phyloP scores from a whole-genome alignment of 2,888 invertebrate genomes.

The Ophioninae sp. region DNA sequence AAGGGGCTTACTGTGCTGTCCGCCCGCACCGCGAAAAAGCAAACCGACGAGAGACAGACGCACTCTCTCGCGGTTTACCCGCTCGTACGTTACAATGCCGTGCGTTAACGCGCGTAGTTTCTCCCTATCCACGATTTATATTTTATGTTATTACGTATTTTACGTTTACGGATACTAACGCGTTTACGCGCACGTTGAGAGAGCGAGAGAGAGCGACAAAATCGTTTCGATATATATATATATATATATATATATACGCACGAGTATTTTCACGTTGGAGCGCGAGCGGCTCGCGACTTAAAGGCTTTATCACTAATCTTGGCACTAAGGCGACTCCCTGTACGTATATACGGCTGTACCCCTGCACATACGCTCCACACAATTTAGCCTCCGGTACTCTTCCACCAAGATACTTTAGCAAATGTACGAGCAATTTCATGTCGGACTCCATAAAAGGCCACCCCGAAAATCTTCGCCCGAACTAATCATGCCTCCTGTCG shows the following conservation, averaged over 20 bases:
- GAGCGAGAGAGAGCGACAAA: conserved; percentile 25
- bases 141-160: conserved; percentile 42
- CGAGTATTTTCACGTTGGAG: conserved; percentile 37
- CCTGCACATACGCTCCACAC: conserved; percentile 7
- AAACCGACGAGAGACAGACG: conserved; percentile 36
- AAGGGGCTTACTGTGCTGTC: conserved; percentile 74
- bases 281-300: conserved; percentile 60
- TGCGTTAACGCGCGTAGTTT: conserved; percentile 45
- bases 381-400: conserved; percentile 48
- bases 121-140: conserved; percentile 41
- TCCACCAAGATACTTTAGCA: neutral
- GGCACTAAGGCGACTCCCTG: conserved; percentile 51
- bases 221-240: conserved; percentile 29
- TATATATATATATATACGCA: too few species aligned
- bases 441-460: neutral
- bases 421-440: neutral
- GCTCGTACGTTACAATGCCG: conserved; percentile 66
- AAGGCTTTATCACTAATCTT: conserved; percentile 75
- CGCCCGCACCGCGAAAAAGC: conserved; percentile 58
- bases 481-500: too few species aligned
- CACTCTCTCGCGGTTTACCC: conserved; percentile 41
- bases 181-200: neutral
- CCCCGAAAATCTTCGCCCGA: neutral
- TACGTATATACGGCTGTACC: neutral
- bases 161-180: neutral